Percentiles rank a stretch among this genome's conserved stretches.
phyloP scores from a whole-genome alignment of 2,888 invertebrate species.

The Drosophila nigritarsus region DNA sequence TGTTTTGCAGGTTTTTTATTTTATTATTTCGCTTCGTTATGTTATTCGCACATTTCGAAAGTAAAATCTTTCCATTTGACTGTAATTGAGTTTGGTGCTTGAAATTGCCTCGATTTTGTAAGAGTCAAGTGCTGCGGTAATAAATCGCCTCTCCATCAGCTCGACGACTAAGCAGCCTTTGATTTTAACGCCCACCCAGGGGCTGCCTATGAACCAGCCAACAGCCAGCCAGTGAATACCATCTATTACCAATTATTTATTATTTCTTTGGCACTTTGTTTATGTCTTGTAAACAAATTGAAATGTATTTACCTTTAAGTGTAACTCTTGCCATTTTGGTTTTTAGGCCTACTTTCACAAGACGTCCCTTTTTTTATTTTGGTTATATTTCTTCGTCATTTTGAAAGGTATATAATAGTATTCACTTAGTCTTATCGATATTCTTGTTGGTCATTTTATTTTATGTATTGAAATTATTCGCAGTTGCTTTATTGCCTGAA shows the following conservation, averaged over 20 bases:
- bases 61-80: constrained; percentile 37
- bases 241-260: neutral
- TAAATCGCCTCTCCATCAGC: constrained; percentile 57
- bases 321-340: neutral
- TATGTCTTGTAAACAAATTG: neutral
- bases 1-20: constrained; percentile 22
- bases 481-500: neutral
- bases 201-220: neutral
- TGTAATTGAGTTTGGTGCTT: constrained; percentile 45
- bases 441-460: neutral
- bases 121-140: constrained; percentile 32
- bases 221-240: constrained; percentile 5
- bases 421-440: neutral
- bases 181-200: constrained; percentile 24
- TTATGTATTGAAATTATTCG: neutral
- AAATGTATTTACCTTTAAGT: neutral
- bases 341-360: constrained; percentile 26
- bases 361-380: neutral
- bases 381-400: neutral
- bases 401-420: neutral
- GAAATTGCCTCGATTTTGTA: constrained; percentile 40
- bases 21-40: neutral
- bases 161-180: constrained; percentile 37
- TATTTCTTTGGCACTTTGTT: neutral
- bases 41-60: constrained; percentile 50